Evolutionary conservation across 2,888 invertebrate species (phyloP).

Genomic region (Drosophila kambysellisi): DNA sequence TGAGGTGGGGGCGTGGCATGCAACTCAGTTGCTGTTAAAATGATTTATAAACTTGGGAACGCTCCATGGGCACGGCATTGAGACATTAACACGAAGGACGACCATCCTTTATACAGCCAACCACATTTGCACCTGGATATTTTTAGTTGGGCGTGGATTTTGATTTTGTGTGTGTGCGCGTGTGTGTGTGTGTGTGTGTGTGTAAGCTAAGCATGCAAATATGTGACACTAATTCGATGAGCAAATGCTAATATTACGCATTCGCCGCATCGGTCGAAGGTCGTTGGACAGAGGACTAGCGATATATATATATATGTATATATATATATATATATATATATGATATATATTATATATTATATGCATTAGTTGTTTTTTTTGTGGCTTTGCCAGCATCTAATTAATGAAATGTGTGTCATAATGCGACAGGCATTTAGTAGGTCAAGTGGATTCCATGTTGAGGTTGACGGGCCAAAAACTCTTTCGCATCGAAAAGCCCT

Average conservation of each 20-base stretch:
- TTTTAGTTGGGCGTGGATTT: slow-evolving; percentile 38
- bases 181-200: slow-evolving; percentile 8
- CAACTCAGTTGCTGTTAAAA: slow-evolving; percentile 66
- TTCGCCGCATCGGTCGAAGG: slow-evolving; percentile 62
- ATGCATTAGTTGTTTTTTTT: background rate
- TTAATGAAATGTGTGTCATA: slow-evolving; percentile 80
- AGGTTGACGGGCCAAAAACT: slow-evolving; percentile 69
- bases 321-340: background rate
- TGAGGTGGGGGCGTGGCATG: slow-evolving; percentile 72
- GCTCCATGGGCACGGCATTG: slow-evolving; percentile 73
- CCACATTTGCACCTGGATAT: slow-evolving; percentile 24
- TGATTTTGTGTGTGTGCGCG: slow-evolving; percentile 13
- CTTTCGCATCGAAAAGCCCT: slow-evolving; percentile 56
- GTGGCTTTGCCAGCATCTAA: slow-evolving; percentile 60
- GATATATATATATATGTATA: background rate
- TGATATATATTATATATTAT: background rate
- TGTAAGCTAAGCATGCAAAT: slow-evolving; percentile 49
- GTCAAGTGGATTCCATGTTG: slow-evolving; percentile 72
- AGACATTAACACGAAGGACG: slow-evolving; percentile 72
- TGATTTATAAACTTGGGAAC: slow-evolving; percentile 68
- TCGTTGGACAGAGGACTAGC: slow-evolving; percentile 22
- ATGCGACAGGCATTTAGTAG: slow-evolving; percentile 78
- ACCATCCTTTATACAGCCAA: slow-evolving; percentile 40
- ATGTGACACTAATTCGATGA: slow-evolving; percentile 62
- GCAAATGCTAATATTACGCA: slow-evolving; percentile 68